Base-by-base conservation (phyloP, 2,888 invertebrate genomes). In the Hemithea aestivaria region DNA sequence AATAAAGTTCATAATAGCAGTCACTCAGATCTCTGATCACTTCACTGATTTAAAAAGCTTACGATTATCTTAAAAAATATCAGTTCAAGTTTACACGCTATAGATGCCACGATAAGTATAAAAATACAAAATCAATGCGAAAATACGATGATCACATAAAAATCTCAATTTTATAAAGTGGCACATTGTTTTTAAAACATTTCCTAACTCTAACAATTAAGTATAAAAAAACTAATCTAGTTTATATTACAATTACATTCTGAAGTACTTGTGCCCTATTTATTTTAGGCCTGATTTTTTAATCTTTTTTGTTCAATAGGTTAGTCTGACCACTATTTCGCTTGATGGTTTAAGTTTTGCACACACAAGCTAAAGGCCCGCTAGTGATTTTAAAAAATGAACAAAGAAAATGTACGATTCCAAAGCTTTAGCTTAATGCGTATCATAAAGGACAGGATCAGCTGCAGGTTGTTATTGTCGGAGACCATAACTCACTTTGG, bases 21-120 rank as follows among this genome's bases (percentile, higher is more conserved):
- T 5, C 16, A 16, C 16, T 16, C 16, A 16, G 16, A 16, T 16
- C 16, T 16, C 63, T 65, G 65, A 68, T n/a, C n/a, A n/a, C n/a
- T n/a, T n/a, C n/a, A n/a, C n/a, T n/a, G n/a, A 68, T 73, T 70
- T 56, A 73, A 72, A 73, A 55, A 61, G 57, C 62, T 66, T 71
- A 73, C 39, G 22, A 48, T 51, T 56, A 62, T 58, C 75, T 80
- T 77, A 77, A 74, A 78, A 60, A 61, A 60, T 80, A 84, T 84
- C 83, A 84, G 84, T 84, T 84, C 82, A 78, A 67, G 33, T 63
- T 56, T 66, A 62, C 58, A 62, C 47, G 58, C 40, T 53, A 40
- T 33, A 46, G 48, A 46, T 50, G 50, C 50, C 48, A 42, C 45
- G n/a, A n/a, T n/a, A n/a, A 30, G 25, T 38, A 48, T 10, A 35